Percentiles rank a stretch among this genome's conserved stretches.
These are phyloP conservation scores for Lithophane ornitopus DNA, from an alignment of 2,888 invertebrate genomes.

Conservation along the genomic window DNA sequence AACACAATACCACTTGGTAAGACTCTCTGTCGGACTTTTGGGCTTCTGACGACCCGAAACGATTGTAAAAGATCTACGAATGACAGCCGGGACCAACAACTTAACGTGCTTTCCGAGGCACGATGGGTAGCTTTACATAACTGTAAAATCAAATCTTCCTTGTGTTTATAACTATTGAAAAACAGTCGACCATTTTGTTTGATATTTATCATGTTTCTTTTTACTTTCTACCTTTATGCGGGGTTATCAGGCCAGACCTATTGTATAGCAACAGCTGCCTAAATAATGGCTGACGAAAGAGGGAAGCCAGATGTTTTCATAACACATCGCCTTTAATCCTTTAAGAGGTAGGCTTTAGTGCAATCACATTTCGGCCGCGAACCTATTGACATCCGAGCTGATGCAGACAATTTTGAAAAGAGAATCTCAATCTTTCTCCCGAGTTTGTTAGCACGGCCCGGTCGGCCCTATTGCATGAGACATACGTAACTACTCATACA, in stretches of 20 bases:
- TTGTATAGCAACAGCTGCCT: slow-evolving; percentile 42
- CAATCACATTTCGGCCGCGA: not conserved
- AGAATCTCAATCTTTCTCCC: not conserved
- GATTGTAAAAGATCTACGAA: not conserved
- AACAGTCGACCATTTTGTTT: not conserved
- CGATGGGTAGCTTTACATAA: not conserved
- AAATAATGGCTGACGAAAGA: slow-evolving; percentile 22
- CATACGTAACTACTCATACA: no score
- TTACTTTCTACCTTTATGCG: slow-evolving; percentile 6
- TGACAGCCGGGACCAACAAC: not conserved
- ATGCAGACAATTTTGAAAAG: not conserved
- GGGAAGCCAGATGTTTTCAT: slow-evolving; percentile 23
- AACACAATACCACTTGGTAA: not conserved
- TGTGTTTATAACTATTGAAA: not conserved
- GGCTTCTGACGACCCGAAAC: not conserved
- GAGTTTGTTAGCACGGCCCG: not conserved
- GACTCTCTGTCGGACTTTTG: not conserved
- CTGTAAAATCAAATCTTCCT: not conserved
- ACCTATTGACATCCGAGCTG: no score
- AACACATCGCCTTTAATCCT: slow-evolving; percentile 9
- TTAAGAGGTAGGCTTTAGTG: not conserved
- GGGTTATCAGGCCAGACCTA: slow-evolving; percentile 30
- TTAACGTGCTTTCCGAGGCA: not conserved
- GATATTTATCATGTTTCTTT: slow-evolving; percentile 8
- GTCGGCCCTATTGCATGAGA: not conserved